Base-by-base conservation (phyloP, 2,113 vertebrate genomes). In the Ceratotherium simum region DNA sequence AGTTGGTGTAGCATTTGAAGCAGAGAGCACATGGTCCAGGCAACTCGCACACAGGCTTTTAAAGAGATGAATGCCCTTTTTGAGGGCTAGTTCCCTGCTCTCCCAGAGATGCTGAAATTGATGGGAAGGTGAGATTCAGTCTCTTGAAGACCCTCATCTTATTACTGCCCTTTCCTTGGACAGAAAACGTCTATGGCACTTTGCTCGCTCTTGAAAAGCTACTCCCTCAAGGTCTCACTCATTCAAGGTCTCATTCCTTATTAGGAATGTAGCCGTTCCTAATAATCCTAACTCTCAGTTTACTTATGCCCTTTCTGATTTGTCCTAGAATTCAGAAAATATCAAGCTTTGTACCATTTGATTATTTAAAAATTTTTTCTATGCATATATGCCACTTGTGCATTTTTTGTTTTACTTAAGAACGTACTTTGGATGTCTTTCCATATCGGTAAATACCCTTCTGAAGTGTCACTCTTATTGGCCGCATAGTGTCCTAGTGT, bases 11-110 rank as follows among this genome's bases (percentile, higher is more conserved):
- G 88, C 79, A 89, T 23, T 83, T 76, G 54, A 97, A 73, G 82
- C 90, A 94, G 97, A 90, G 95, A 95, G 69, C 67, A 70, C 79
- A 93, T 90, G 91, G 94, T 90, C 97, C 90, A 79, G 88, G 76
- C 75, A 51, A 31, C 86, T 94, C 90, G 97, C 97, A 95, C 83
- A 51, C 73, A 96, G 92, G 76, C 90, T 97, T 64, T 97, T 97
- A 89, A 80, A 64, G 96, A 97, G 79, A 90, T 78, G 92, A 87
- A 92, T 90, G 85, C 90, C 29, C 23, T 6, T 67, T 78, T 78
- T 82, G 58, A 96, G 42, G 51, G 13, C 56, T 56, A 81, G 21
- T 51, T 64, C 65, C 42, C 54, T 79, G 25, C 51, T 85, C 17
- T 54, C 48, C 42, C 39, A 56, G 31, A n/a, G 8, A 27, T 72